phyloP scores from a whole-genome alignment of 2,888 invertebrate species.

The Drosophila sordidula region DNA sequence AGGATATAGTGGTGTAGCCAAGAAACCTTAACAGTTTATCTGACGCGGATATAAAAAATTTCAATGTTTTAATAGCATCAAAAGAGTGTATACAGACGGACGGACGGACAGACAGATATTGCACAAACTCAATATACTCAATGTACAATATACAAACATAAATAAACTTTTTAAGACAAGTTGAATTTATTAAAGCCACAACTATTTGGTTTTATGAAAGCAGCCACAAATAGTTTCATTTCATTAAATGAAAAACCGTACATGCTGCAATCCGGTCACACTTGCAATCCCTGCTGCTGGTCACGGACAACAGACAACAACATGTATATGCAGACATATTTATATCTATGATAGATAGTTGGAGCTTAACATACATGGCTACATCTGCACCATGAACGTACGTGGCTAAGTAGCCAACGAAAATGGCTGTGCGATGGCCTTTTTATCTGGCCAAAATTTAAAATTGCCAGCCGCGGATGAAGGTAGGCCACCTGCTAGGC shows the following conservation, averaged over 20 bases:
- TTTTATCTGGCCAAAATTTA: conserved; percentile 24
- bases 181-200: not conserved
- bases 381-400: conserved; percentile 10
- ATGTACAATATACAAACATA: too few species aligned
- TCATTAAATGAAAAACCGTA: conserved; percentile 3
- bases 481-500: conserved; percentile 5
- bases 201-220: not conserved
- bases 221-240: conserved; percentile 7
- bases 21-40: too few species aligned
- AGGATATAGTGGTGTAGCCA: too few species aligned
- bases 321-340: too few species aligned
- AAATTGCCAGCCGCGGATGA: conserved; percentile 28
- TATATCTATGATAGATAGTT: conserved; percentile 21
- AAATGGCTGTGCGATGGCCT: conserved; percentile 2
- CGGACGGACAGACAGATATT: too few species aligned
- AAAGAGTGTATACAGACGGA: too few species aligned
- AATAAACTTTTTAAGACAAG: not conserved
- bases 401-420: conserved; percentile 11
- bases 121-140: too few species aligned
- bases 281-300: conserved; percentile 12
- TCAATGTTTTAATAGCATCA: too few species aligned
- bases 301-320: conserved; percentile 1
- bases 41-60: too few species aligned
- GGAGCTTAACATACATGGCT: not conserved
- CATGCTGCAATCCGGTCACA: conserved; percentile 1